Evolutionary conservation across 2,113 vertebrate genomes (phyloP), one percentile per base, ranked within the genome.

Genomic region (Ascaphus truei): DNA sequence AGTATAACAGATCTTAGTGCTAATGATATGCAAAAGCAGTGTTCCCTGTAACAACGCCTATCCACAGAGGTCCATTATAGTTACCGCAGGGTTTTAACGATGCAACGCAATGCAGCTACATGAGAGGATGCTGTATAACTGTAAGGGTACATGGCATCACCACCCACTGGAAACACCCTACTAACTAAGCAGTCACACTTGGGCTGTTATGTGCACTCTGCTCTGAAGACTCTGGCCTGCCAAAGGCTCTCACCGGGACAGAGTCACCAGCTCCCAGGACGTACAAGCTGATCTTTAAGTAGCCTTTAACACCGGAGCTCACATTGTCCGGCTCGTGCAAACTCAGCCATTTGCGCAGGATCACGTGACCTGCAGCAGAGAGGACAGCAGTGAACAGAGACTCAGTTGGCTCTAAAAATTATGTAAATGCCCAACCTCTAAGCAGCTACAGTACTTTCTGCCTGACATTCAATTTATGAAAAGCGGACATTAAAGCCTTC

Each of bases 281-380:
- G 0, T 51, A 62, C 51, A 85, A 62, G 76, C 77, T 87, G 68
- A 85, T 68, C 1, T 81, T 83, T 65, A 90, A 73, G 61, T 83
- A 83, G 2, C 88, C 88, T 29, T 10, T 63, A 10, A 79, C 22
- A 0, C 77, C 74, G 0, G 27, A 10, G 1, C 1, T 13, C 1
- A 55, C 62, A 1, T 16, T 58, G 0, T 31, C 11, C 0, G 77
- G 79, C 1, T 77, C 78, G 71, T 75, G 80, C 33, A 89, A 81
- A 33, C 86, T 78, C 47, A 90, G 53, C 88, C 88, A 90, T 43
- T 66, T 79, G 72, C 81, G 58, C 22, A 71, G 58, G 50, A 90
- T 67, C 2, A 62, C 61, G 47, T 48, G 88, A 18, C 76, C 87
- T 90, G 69, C 7, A 2, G 30, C 13, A 75, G 56, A n/a, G 74